Conservation (phyloP, 2,113 vertebrate genomes). For the Acrocephalus arundinaceus region DNA sequence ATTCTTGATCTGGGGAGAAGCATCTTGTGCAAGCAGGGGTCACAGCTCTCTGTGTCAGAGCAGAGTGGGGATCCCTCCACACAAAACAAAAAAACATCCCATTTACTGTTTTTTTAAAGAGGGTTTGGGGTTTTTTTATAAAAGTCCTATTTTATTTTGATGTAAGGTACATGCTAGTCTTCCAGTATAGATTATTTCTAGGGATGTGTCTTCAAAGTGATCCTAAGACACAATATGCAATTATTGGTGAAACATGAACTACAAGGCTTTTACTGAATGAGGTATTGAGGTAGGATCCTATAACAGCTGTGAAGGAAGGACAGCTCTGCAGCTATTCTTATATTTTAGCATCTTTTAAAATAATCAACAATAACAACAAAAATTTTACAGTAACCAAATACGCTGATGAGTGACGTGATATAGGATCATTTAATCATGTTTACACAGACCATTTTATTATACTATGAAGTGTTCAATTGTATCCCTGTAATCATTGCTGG, state of each 20-base stretch:
- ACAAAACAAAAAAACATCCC: not conserved
- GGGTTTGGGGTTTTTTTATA: fast-evolving
- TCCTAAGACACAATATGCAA: not conserved
- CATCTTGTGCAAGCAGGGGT: not conserved
- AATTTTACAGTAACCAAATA: not conserved
- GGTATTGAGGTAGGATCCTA: not conserved
- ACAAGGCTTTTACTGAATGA: not conserved
- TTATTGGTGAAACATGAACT: not conserved
- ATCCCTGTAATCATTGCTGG: not conserved
- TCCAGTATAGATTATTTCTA: not conserved
- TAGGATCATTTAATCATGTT: not conserved
- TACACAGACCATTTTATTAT: not conserved
- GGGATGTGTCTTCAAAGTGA: not conserved
- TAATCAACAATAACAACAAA: not conserved
- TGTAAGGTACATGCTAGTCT: not conserved
- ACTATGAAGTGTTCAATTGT: not conserved
- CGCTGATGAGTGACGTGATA: not conserved
- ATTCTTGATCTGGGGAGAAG: not conserved
- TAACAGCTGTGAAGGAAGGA: not conserved
- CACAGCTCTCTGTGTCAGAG: not conserved
- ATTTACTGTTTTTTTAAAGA: not conserved
- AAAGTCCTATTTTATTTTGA: not conserved
- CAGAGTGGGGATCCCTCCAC: not conserved
- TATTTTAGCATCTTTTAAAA: not conserved
- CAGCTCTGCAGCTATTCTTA: not conserved